Percentiles rank a stretch among this genome's conserved stretches.
Conservation (phyloP, 1,140 invertebrate species). For the Bathynomus jamesi region DNA sequence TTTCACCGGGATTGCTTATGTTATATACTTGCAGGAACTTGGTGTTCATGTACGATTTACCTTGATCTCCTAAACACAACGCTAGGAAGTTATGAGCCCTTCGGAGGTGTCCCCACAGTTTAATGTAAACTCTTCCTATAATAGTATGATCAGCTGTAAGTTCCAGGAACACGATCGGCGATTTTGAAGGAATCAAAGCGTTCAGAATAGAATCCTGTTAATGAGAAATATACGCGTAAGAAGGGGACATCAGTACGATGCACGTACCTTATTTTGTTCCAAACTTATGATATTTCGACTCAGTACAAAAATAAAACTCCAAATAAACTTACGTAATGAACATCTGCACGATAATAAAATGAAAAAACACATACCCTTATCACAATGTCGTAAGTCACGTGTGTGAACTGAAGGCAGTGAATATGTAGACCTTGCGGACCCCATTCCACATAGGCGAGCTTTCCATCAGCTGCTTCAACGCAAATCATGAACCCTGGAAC, state of each 20-base stretch:
- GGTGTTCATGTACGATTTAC: constrained; percentile 22
- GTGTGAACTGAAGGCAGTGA: constrained; percentile 28
- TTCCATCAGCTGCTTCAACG: constrained; percentile 25
- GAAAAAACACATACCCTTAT: constrained; percentile 26
- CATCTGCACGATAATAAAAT: too few relatives aligned
- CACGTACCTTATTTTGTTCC: too few relatives aligned
- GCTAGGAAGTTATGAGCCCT: constrained; percentile 28
- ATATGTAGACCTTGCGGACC: constrained; percentile 26
- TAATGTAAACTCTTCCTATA: constrained; percentile 29
- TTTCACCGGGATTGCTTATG: constrained; percentile 21
- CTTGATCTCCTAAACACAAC: constrained; percentile 26
- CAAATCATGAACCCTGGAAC: constrained; percentile 27
- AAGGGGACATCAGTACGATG: too few relatives aligned
- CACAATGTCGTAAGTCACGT: constrained; percentile 27
- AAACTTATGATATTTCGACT: too few relatives aligned
- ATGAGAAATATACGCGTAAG: too few relatives aligned
- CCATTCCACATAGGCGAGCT: constrained; percentile 23
- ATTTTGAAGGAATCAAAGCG: constrained; percentile 23
- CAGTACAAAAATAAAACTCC: too few relatives aligned
- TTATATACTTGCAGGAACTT: constrained; percentile 28
- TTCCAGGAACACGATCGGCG: constrained; percentile 29
- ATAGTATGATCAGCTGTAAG: constrained; percentile 14
- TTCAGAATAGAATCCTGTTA: constrained; percentile 22
- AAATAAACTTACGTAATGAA: too few relatives aligned
- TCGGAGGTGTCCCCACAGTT: constrained; percentile 28